Evolutionary conservation across 2,888 invertebrate species (phyloP).

Genomic region (Incurvaria masculella): DNA sequence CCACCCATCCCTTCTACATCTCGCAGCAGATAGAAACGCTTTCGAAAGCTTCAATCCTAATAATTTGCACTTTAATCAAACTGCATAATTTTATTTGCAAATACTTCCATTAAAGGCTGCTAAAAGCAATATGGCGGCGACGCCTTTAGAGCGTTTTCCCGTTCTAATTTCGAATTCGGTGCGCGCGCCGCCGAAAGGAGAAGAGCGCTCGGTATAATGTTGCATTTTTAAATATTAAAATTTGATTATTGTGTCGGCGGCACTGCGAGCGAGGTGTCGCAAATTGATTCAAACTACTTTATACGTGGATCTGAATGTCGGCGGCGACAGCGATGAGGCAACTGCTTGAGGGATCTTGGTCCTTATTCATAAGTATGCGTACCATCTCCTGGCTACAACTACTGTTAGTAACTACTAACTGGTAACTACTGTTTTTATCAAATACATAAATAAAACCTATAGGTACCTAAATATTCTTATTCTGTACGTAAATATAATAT

Average conservation of each 20-base stretch:
- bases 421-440: too few relatives aligned
- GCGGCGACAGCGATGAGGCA: background rate
- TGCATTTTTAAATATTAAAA: constrained; percentile 51
- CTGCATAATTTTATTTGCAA: constrained; percentile 32
- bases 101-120: constrained; percentile 41
- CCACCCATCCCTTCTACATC: too few relatives aligned
- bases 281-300: constrained; percentile 17
- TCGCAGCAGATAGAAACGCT: background rate
- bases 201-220: constrained; percentile 36
- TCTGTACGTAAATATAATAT: too few relatives aligned
- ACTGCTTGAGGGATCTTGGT: background rate
- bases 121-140: constrained; percentile 45
- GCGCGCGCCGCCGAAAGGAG: constrained; percentile 33
- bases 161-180: constrained; percentile 44
- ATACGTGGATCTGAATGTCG: constrained; percentile 1
- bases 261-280: constrained; percentile 28
- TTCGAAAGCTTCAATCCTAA: background rate
- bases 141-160: constrained; percentile 26
- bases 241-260: constrained; percentile 25
- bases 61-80: constrained; percentile 45
- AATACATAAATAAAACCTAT: too few relatives aligned
- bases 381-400: too few relatives aligned
- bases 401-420: too few relatives aligned
- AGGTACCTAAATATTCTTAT: too few relatives aligned
- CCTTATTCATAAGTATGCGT: too few relatives aligned